Conservation (phyloP, 2,113 vertebrate genomes). For the Hoplias malabaricus region DNA sequence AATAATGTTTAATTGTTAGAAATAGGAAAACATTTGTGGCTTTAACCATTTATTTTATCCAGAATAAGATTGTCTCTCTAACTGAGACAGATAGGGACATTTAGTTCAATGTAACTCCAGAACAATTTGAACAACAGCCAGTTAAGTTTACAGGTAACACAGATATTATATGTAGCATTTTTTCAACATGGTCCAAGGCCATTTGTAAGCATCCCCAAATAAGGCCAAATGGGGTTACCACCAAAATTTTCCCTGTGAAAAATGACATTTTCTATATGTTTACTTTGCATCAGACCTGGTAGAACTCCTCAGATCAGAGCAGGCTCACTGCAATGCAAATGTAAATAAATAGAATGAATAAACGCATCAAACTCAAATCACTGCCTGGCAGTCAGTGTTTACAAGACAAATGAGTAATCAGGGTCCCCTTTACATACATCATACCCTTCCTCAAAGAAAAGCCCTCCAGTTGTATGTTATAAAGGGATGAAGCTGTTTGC, state of each 20-base stretch:
- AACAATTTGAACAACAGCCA: no score
- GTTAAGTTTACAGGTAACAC: not conserved
- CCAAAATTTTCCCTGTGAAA: not conserved
- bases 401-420: not conserved
- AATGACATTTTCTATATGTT: slow-evolving; percentile 12
- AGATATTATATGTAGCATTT: not conserved
- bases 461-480: not conserved
- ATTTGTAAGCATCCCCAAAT: no score
- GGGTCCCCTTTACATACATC: not conserved
- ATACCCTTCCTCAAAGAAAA: not conserved
- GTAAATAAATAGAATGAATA: slow-evolving; percentile 22
- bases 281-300: slow-evolving; percentile 10
- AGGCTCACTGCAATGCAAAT: slow-evolving; percentile 21
- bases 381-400: not conserved
- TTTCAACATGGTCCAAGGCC: not conserved
- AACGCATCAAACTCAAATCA: slow-evolving; percentile 14
- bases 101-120: not conserved
- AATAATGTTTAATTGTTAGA: no score
- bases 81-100: no score
- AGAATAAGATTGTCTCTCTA: not conserved
- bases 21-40: no score
- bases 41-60: no score
- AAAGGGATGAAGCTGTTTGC: slow-evolving; percentile 2
- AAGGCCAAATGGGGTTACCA: slow-evolving; percentile 9
- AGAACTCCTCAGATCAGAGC: slow-evolving; percentile 6